Evolutionary conservation across 1,140 invertebrate genomes (phyloP).

Genomic region (Anastrepha obliqua): DNA sequence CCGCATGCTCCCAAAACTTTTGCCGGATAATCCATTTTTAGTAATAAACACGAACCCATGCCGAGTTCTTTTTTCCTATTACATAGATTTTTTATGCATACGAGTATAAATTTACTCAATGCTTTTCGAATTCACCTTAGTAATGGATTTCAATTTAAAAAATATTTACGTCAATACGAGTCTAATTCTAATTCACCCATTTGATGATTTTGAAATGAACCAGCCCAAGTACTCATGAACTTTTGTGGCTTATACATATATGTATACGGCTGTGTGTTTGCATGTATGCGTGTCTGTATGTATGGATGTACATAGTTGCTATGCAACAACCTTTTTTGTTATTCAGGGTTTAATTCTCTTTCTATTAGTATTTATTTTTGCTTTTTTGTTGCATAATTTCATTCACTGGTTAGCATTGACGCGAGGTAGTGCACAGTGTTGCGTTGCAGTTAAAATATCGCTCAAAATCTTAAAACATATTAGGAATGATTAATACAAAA

Average conservation of each 20-base stretch:
- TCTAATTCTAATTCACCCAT: neutral
- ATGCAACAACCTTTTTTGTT: constrained; percentile 9
- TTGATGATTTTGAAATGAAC: neutral
- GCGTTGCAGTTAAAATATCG: too few relatives aligned
- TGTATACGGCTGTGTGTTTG: neutral
- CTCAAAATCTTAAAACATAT: too few relatives aligned
- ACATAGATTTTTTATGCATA: too few relatives aligned
- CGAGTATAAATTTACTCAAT: too few relatives aligned
- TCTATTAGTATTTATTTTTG: neutral
- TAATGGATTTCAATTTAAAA: neutral
- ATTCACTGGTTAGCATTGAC: constrained; percentile 13
- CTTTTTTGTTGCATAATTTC: constrained; percentile 11
- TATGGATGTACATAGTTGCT: neutral
- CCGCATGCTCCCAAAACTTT: too few relatives aligned
- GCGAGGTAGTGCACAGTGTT: neutral
- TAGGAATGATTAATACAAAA: too few relatives aligned
- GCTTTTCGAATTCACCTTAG: neutral
- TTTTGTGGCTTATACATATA: neutral
- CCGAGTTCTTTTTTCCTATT: too few relatives aligned
- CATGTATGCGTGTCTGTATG: too few relatives aligned
- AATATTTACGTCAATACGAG: neutral
- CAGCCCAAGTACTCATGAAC: neutral
- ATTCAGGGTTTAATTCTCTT: constrained; percentile 5
- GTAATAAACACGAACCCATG: too few relatives aligned
- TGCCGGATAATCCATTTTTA: too few relatives aligned